These are phyloP conservation scores for Trichogramma dendrolimi DNA, from an alignment of 2,888 invertebrate genomes.

Conservation along the genomic window DNA sequence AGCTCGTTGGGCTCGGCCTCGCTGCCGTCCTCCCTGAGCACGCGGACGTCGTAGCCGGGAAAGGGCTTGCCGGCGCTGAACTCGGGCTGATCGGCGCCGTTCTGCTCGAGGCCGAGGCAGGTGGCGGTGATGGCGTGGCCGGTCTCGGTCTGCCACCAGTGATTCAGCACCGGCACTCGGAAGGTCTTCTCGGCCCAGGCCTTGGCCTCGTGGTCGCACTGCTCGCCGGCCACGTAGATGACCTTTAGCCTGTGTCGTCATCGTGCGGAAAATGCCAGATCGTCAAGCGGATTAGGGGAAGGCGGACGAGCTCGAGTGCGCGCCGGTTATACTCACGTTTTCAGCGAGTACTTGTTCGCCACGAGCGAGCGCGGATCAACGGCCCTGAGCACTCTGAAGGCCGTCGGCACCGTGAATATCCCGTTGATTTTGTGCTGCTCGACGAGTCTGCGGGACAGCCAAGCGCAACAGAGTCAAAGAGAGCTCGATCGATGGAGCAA, in stretches of 20 bases:
- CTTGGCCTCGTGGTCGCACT: slow-evolving; percentile 88
- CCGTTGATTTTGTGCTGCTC: slow-evolving; percentile 80
- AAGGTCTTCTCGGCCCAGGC: slow-evolving; percentile 69
- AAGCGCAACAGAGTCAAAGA: too few species aligned
- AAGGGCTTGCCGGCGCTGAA: slow-evolving; percentile 81
- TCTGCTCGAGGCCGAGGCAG: slow-evolving; percentile 71
- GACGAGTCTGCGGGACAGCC: slow-evolving; percentile 63
- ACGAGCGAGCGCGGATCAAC: slow-evolving; percentile 71
- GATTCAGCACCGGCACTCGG: slow-evolving; percentile 75
- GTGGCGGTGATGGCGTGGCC: slow-evolving; percentile 86
- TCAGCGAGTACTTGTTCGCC: slow-evolving; percentile 67
- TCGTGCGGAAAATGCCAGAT: background rate
- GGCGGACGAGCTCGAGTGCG: background rate
- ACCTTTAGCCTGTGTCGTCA: slow-evolving; percentile 54
- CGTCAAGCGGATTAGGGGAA: background rate
- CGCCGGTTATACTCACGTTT: slow-evolving; percentile 61
- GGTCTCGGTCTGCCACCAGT: slow-evolving; percentile 98
- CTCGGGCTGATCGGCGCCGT: slow-evolving; percentile 64
- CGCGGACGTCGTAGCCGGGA: slow-evolving; percentile 78
- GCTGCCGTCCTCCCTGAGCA: slow-evolving; percentile 66
- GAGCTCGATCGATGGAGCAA: too few species aligned
- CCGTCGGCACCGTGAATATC: slow-evolving; percentile 88
- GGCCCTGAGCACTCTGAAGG: slow-evolving; percentile 77
- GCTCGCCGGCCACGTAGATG: slow-evolving; percentile 86
- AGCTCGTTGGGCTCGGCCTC: slow-evolving; percentile 69